These are phyloP conservation scores for Geopemphigus sp. DNA, from an alignment of 1,140 invertebrate genomes.

Conservation along the genomic window DNA sequence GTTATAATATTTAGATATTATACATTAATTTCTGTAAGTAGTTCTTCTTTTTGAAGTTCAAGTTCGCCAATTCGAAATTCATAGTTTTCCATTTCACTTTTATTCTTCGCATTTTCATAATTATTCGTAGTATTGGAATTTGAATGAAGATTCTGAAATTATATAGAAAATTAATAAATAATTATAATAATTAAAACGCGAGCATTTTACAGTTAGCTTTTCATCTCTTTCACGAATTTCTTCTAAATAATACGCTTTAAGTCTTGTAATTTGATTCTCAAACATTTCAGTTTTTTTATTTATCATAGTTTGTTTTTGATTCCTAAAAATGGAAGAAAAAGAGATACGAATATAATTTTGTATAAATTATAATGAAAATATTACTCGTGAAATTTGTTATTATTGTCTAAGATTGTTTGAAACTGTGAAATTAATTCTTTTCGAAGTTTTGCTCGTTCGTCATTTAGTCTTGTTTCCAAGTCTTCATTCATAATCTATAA, in stretches of 20 bases:
- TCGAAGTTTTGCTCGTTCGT: constrained; percentile 50
- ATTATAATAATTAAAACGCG: not conserved
- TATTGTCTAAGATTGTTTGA: constrained; percentile 51
- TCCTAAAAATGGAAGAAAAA: constrained; percentile 53
- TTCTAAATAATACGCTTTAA: constrained; percentile 55
- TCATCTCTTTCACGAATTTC: constrained; percentile 54
- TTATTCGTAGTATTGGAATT: constrained; percentile 1
- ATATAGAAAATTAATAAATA: not conserved
- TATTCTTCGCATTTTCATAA: constrained; percentile 35
- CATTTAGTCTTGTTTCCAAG: constrained; percentile 55
- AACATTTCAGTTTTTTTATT: constrained; percentile 53
- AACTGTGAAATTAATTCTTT: constrained; percentile 45
- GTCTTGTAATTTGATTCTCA: constrained; percentile 53
- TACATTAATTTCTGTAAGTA: constrained; percentile 36
- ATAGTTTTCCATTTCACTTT: constrained; percentile 47
- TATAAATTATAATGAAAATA: not conserved
- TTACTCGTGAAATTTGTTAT: constrained; percentile 29
- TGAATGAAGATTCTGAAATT: not conserved
- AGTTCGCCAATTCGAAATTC: constrained; percentile 47
- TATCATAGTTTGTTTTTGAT: constrained; percentile 53
- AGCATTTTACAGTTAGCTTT: constrained; percentile 54
- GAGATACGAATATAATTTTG: not conserved
- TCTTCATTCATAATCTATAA: constrained; percentile 54
- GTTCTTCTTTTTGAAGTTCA: constrained; percentile 43
- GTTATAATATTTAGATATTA: too few relatives aligned